Percentiles rank a stretch among this genome's conserved stretches.
phyloP scores from a whole-genome alignment of 2,888 invertebrate species.

The Meiosimyza decipiens region DNA sequence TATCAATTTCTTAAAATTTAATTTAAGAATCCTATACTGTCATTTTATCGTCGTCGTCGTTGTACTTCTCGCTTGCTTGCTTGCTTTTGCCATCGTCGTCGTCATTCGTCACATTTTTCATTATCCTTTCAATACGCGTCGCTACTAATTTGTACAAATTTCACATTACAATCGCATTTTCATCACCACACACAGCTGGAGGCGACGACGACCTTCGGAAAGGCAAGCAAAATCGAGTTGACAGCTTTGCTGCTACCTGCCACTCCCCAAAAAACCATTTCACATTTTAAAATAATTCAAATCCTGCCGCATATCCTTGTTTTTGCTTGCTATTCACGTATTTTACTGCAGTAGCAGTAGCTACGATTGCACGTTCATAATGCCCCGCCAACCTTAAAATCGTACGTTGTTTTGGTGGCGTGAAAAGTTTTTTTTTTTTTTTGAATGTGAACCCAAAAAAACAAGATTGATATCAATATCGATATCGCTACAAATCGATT shows the following conservation, averaged over 20 bases:
- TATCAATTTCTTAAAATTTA: no score
- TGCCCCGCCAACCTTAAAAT: not conserved
- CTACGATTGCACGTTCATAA: not conserved
- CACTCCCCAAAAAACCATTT: no score
- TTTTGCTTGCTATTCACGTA: conserved; percentile 27
- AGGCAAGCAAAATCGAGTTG: no score
- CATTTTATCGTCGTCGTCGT: not conserved
- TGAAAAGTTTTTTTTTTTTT: not conserved
- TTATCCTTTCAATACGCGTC: conserved; percentile 29
- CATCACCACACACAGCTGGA: conserved; percentile 9
- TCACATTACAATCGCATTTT: conserved; percentile 28
- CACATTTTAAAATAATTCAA: no score
- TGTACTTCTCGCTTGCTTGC: not conserved
- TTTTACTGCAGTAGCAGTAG: not conserved
- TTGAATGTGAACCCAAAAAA: not conserved
- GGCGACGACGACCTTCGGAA: no score
- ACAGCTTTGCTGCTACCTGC: no score
- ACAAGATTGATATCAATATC: conserved; percentile 21
- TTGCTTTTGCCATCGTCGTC: not conserved
- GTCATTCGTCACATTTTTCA: conserved; percentile 16
- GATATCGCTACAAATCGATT: conserved; percentile 36
- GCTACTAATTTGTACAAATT: conserved; percentile 26
- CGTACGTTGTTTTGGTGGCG: not conserved
- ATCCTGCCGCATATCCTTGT: not conserved
- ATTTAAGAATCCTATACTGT: no score